Percentiles rank a stretch among this genome's conserved stretches.
These are phyloP conservation scores for Cololabis saira DNA, from an alignment of 2,113 vertebrate genomes.

Conservation along the genomic window DNA sequence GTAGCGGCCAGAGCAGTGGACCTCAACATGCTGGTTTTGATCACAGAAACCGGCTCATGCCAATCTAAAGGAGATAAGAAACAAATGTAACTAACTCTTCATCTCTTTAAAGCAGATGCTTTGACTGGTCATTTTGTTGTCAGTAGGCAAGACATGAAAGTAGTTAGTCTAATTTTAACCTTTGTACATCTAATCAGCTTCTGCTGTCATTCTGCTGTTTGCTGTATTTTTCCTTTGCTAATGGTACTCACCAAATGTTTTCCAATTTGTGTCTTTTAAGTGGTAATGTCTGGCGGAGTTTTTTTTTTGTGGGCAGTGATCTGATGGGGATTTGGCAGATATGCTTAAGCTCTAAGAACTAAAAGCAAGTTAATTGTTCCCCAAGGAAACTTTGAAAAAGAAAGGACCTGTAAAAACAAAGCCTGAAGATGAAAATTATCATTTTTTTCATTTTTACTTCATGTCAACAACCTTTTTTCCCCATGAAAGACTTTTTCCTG, in stretches of 20 bases:
- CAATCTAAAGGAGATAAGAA: no score
- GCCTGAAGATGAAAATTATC: constrained; percentile 62
- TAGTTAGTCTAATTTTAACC: constrained; percentile 1
- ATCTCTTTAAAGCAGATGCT: no score
- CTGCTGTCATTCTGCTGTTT: constrained; percentile 10
- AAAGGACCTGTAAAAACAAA: constrained; percentile 65
- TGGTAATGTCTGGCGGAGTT: constrained; percentile 38
- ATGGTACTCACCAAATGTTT: constrained; percentile 17
- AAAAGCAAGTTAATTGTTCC: constrained; percentile 80
- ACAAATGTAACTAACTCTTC: no score
- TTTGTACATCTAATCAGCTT: background rate
- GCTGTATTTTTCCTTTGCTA: constrained; percentile 23
- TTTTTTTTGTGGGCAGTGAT: constrained; percentile 54
- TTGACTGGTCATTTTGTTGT: no score
- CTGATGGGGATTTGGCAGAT: constrained; percentile 70
- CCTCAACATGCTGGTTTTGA: no score
- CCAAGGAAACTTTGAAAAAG: constrained; percentile 66
- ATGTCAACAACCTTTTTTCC: constrained; percentile 49
- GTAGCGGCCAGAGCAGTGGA: no score
- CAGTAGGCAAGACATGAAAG: background rate
- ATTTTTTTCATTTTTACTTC: constrained; percentile 28
- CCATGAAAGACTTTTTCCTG: constrained; percentile 56
- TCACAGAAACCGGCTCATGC: no score
- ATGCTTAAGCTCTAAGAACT: constrained; percentile 72
- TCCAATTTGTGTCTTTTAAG: constrained; percentile 33